Evolutionary conservation across 2,113 vertebrate species (phyloP).

Genomic region (Thunnus thynnus): DNA sequence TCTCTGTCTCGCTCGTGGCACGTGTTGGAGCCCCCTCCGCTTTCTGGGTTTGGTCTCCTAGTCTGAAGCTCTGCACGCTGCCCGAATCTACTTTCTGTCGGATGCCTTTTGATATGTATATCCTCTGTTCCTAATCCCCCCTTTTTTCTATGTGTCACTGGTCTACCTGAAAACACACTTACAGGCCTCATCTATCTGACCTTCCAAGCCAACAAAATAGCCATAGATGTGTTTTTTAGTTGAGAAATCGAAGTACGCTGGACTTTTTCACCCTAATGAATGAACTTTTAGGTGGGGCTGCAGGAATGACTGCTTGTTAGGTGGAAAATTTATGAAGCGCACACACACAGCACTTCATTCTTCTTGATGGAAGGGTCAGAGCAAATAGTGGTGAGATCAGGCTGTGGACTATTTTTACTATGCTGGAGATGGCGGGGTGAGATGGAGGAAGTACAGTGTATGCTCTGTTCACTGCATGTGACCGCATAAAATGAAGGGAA

Average conservation of each 20-base stretch:
- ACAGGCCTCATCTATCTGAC: background rate
- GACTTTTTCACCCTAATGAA: background rate
- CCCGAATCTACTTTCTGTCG: background rate
- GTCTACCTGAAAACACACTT: background rate
- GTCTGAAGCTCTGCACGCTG: background rate
- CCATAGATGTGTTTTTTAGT: background rate
- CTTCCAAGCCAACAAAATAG: background rate
- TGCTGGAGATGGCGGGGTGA: background rate
- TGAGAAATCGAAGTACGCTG: background rate
- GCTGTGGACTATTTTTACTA: slow-evolving; percentile 6
- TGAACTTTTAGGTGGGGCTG: background rate
- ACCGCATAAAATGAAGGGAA: slow-evolving; percentile 7
- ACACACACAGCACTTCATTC: slow-evolving; percentile 10
- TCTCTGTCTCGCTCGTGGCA: background rate
- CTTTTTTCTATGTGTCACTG: background rate
- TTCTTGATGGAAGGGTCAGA: background rate
- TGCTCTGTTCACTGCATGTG: slow-evolving; percentile 21
- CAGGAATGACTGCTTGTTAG: background rate
- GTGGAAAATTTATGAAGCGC: background rate
- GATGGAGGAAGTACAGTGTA: slow-evolving; percentile 25
- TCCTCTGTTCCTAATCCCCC: background rate
- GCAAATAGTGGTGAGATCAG: background rate
- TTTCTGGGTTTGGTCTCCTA: slow-evolving; percentile 31
- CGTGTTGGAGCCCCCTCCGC: slow-evolving; percentile 35
- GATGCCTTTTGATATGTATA: background rate